Evolutionary conservation across 2,888 invertebrate species (phyloP), one percentile per base, ranked within the genome.

Genomic region (Dyspetes luteomarginatus): DNA sequence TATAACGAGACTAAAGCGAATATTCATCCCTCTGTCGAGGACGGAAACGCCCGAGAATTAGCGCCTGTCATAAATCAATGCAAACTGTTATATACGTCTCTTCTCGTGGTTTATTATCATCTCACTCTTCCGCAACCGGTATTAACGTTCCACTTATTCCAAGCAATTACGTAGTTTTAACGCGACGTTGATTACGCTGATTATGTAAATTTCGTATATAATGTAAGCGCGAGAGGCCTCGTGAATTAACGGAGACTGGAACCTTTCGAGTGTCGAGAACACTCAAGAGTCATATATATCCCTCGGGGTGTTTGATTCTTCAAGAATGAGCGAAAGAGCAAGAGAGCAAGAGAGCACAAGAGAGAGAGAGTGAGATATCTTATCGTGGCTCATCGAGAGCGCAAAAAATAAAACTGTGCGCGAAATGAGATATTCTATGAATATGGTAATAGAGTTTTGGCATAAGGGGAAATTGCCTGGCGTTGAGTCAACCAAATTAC

Each of bases 371-470:
- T 15, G 19, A 19, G 71, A 76, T 43, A 75, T 79, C 52, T 71
- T 55, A 79, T 79, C 75, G 58, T 52, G 69, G 65, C 65, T 75
- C 71, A 71, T 79, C 71, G 52, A 41, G 75, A 55, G 30, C 9
- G 26, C 28, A 36, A 45, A 50, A 30, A 43, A 75, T 1, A 52
- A 24, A 52, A 52, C 7, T 43, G 36, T 19, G 28, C 12, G 12
- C 22, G 9, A 28, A 58, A 73, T 64, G 64, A 75, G 58, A 64
- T 76, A 67, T 80, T 85, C 84, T 85, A 86, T 87, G 85, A 86
- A 87, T 87, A 87, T 87, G 86, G 83, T 86, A 87, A 87, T 86
- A 74, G 82, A 76, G 71, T 84, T 86, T 86, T 82, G 81, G 85
- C 78, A 56, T 56, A 22, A 62, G 24, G 19, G 68, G 81, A 82